phyloP scores from a whole-genome alignment of 1,140 invertebrate genomes.

The Tetramorium parvispinum region DNA sequence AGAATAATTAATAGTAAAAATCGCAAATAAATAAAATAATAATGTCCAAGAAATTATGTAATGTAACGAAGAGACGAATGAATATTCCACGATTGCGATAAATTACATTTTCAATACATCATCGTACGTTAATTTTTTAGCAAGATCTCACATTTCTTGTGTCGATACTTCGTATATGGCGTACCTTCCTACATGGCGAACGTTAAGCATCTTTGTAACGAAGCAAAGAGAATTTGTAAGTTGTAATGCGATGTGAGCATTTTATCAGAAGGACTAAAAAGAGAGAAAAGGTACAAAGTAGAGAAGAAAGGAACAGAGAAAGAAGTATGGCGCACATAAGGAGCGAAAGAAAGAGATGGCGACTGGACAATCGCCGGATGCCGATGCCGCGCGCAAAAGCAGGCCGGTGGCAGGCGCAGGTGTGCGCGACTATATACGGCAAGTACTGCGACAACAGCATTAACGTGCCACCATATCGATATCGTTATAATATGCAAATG shows the following conservation, averaged over 20 bases:
- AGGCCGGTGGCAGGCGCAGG: slow-evolving; percentile 70
- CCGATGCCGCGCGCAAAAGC: slow-evolving; percentile 66
- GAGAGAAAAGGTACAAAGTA: neutral
- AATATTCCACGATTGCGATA: neutral
- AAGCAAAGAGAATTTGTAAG: slow-evolving; percentile 30
- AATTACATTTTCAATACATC: neutral
- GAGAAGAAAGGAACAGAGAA: neutral
- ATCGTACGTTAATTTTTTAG: neutral
- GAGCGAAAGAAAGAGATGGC: slow-evolving; percentile 33
- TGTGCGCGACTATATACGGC: slow-evolving; percentile 70
- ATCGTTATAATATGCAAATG: slow-evolving; percentile 77
- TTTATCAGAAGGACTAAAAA: slow-evolving; percentile 17
- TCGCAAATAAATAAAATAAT: neutral
- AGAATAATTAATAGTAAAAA: neutral
- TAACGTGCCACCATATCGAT: slow-evolving; percentile 74
- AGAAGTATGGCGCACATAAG: slow-evolving; percentile 13
- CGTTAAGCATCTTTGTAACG: slow-evolving; percentile 35
- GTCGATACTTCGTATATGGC: neutral
- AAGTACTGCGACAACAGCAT: slow-evolving; percentile 69
- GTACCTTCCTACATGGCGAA: neutral
- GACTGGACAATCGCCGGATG: slow-evolving; percentile 74
- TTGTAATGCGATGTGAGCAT: slow-evolving; percentile 24
- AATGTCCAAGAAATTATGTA: neutral
- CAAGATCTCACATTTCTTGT: neutral
- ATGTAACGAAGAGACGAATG: neutral